These are phyloP conservation scores for Ochropleura plecta DNA, from an alignment of 2,888 invertebrate species.

Conservation along the genomic window DNA sequence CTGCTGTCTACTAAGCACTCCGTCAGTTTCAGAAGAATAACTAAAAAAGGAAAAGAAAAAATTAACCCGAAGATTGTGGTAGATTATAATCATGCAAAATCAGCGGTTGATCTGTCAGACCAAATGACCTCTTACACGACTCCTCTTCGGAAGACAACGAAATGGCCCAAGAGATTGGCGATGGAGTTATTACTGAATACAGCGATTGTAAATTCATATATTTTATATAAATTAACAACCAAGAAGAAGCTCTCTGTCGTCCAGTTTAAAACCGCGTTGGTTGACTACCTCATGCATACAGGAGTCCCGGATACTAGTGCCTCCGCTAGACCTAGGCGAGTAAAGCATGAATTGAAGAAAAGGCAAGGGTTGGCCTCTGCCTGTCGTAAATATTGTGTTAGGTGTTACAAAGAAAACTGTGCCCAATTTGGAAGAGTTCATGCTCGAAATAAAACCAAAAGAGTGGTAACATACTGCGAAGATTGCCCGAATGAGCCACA, in stretches of 20 bases:
- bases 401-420: too few species aligned
- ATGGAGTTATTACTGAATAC: constrained; percentile 42
- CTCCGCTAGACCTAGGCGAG: constrained; percentile 44
- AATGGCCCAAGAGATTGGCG: constrained; percentile 43
- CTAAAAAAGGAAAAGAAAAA: constrained; percentile 34
- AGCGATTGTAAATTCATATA: constrained; percentile 33
- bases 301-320: constrained; percentile 40
- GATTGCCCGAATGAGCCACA: constrained; percentile 49
- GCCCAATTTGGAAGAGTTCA: constrained; percentile 46
- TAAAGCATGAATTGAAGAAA: constrained; percentile 47
- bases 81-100: constrained; percentile 62
- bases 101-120: constrained; percentile 56
- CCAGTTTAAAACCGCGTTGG: too few species aligned
- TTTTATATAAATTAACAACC: constrained; percentile 52
- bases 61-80: constrained; percentile 51
- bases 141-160: constrained; percentile 34
- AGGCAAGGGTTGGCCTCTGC: constrained; percentile 20
- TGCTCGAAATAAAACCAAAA: constrained; percentile 54
- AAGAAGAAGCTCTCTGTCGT: constrained; percentile 49
- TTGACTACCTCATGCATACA: constrained; percentile 28
- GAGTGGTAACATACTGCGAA: constrained; percentile 55
- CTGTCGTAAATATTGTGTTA: constrained; percentile 42
- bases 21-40: constrained; percentile 22
- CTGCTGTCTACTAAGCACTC: constrained; percentile 25
- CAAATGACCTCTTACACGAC: constrained; percentile 52